Evolutionary conservation across 2,113 vertebrate species (phyloP).

Genomic region (Puma concolor): DNA sequence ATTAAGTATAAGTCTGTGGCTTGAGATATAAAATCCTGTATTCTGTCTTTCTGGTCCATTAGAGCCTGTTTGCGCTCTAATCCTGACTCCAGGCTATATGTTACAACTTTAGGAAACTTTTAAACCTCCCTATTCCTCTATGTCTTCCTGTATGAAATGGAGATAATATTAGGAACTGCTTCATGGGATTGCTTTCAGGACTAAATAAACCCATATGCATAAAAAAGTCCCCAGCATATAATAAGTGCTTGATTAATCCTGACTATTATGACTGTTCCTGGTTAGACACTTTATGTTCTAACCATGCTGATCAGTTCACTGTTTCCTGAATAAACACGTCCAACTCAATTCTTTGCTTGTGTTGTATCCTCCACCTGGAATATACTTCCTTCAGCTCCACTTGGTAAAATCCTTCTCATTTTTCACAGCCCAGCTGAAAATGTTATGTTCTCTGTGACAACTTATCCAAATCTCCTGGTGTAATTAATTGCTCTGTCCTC

Average conservation of each 20-base stretch:
- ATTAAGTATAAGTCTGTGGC: constrained; percentile 40
- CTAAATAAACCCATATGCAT: constrained; percentile 41
- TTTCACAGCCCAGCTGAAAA: constrained; percentile 50
- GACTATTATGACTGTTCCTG: background rate
- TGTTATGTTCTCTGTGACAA: constrained; percentile 37
- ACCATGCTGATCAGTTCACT: background rate
- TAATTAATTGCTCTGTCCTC: constrained; percentile 49
- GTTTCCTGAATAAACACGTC: background rate
- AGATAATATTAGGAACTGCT: constrained; percentile 51
- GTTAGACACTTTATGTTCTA: background rate
- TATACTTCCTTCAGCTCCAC: constrained; percentile 5
- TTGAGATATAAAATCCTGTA: background rate
- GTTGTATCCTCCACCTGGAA: background rate
- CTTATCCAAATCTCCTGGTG: background rate
- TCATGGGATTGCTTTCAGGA: constrained; percentile 19
- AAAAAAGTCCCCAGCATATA: constrained; percentile 31
- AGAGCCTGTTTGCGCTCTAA: constrained; percentile 27
- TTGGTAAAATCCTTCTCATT: constrained; percentile 31
- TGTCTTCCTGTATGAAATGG: constrained; percentile 48
- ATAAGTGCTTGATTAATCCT: constrained; percentile 24
- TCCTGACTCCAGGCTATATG: constrained; percentile 24
- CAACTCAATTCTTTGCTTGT: background rate
- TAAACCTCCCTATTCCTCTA: constrained; percentile 38
- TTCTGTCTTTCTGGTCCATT: constrained; percentile 9
- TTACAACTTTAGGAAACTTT: constrained; percentile 6